phyloP scores from a whole-genome alignment of 2,888 invertebrate species.

The Amiota mariae region DNA sequence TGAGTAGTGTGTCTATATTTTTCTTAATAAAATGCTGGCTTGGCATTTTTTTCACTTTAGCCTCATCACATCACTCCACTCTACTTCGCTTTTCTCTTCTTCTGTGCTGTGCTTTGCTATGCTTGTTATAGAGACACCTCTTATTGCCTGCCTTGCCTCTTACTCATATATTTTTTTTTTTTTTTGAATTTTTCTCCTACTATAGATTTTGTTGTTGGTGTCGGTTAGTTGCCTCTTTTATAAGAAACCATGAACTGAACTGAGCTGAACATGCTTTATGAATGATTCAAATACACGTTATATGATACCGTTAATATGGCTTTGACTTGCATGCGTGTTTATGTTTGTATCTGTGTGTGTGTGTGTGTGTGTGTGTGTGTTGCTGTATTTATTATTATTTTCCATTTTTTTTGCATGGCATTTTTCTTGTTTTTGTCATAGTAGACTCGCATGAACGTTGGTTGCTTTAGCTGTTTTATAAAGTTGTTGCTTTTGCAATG shows the following conservation, averaged over 20 bases:
- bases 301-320: slow-evolving; percentile 57
- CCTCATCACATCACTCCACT: too few species aligned
- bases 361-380: slow-evolving; percentile 30
- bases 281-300: slow-evolving; percentile 67
- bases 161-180: slow-evolving; percentile 46
- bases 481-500: slow-evolving; percentile 45
- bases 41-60: not conserved
- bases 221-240: too few species aligned
- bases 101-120: not conserved
- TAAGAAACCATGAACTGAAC: not conserved
- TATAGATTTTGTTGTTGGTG: too few species aligned
- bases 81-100: slow-evolving; percentile 2
- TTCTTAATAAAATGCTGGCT: slow-evolving; percentile 28
- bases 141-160: too few species aligned
- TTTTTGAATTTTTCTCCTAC: slow-evolving; percentile 36
- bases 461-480: too few species aligned
- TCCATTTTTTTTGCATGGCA: slow-evolving; percentile 1
- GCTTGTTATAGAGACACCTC: too few species aligned
- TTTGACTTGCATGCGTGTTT: slow-evolving; percentile 34
- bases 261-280: slow-evolving; percentile 60
- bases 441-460: too few species aligned
- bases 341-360: slow-evolving; percentile 42
- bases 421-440: too few species aligned
- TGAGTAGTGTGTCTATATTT: slow-evolving; percentile 27
- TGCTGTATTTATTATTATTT: slow-evolving; percentile 18